Evolutionary conservation across 2,797 vertebrate genomes (phyloP).

Genomic region (Crax fasciolata): DNA sequence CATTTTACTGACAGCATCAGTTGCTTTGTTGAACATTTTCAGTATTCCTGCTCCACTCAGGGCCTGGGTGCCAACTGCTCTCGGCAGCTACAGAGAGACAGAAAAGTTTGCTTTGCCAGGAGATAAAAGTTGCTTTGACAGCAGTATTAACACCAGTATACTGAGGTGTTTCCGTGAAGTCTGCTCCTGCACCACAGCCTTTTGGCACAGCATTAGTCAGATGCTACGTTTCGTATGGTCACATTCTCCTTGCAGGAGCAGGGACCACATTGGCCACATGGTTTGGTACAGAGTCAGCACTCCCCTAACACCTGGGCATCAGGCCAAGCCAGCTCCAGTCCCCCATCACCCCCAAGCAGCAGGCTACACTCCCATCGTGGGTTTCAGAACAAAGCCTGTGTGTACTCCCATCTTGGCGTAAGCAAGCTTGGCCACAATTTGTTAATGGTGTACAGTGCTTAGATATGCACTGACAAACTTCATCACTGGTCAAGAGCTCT

Average conservation of each 20-base stretch:
- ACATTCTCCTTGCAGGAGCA: neutral
- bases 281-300: neutral
- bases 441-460: rapidly evolving
- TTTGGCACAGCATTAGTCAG: neutral
- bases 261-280: neutral
- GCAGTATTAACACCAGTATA: neutral
- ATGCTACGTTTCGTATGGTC: rapidly evolving
- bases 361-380: no score
- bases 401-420: rapidly evolving
- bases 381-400: neutral
- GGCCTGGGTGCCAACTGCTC: conserved; percentile 93
- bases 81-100: conserved; percentile 87
- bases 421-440: neutral
- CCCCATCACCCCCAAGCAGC: neutral
- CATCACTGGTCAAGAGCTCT: neutral
- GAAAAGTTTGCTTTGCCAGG: neutral
- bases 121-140: neutral
- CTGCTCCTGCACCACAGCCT: neutral
- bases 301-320: neutral
- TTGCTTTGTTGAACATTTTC: conserved; percentile 98
- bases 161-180: neutral
- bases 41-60: conserved; percentile 96
- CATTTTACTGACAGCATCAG: conserved; percentile 98
- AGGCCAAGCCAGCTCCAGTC: neutral
- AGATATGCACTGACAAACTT: neutral